Evolutionary conservation across 2,797 vertebrate genomes (phyloP).

Genomic region (Poecilia gillii): DNA sequence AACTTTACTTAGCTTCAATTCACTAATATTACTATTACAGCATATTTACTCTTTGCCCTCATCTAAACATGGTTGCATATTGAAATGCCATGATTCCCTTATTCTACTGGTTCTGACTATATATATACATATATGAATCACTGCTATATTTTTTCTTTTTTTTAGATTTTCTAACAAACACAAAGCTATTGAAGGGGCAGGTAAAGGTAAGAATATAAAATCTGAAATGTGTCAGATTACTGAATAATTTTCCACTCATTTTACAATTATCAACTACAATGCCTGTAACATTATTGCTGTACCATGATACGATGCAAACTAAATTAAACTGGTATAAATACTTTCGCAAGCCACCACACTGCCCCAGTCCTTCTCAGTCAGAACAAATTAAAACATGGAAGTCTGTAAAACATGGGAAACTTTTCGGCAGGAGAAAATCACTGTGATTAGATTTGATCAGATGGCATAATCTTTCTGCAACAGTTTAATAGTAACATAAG

Average conservation of each 20-base stretch:
- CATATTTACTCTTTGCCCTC: neutral
- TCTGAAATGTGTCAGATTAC: too few relatives aligned
- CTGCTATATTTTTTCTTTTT: too few relatives aligned
- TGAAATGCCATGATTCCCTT: neutral
- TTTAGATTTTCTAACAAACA: too few relatives aligned
- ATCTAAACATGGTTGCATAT: neutral
- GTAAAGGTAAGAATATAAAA: too few relatives aligned
- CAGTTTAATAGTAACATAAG: neutral
- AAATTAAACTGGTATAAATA: neutral
- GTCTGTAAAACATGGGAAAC: neutral
- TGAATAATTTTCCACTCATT: neutral
- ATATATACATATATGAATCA: neutral
- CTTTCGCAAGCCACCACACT: neutral
- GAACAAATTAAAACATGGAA: neutral
- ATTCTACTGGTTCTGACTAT: neutral
- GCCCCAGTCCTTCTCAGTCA: neutral
- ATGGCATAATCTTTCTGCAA: constrained; percentile 18
- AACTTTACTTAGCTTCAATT: neutral
- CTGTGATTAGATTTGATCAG: constrained; percentile 3
- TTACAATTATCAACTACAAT: neutral
- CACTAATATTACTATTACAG: neutral
- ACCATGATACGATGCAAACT: neutral
- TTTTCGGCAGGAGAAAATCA: neutral
- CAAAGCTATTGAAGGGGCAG: too few relatives aligned
- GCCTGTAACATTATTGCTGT: neutral